Evolutionary conservation across 2,113 vertebrate species (phyloP), one percentile per base, ranked within the genome.

Genomic region (Chionis minor): DNA sequence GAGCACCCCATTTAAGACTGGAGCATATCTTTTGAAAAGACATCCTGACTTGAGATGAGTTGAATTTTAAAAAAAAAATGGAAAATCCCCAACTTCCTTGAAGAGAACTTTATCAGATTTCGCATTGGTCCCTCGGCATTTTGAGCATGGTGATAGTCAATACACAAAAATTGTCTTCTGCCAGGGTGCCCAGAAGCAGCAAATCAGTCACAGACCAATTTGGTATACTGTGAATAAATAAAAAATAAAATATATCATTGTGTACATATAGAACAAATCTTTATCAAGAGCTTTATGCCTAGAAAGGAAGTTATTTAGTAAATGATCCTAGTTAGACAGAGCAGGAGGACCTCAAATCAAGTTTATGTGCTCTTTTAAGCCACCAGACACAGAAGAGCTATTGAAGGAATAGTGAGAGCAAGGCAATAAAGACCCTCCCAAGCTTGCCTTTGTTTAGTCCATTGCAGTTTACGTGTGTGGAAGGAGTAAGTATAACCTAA

Each of bases 1-100:
- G 67, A 88, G 49, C 85, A 96, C 96, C 81, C 90, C 88, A 96
- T 55, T 93, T 93, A 96, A 96, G 22, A 28, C 10, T 86, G 28
- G 26, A 93, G n/a, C 81, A 73, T 95, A 95, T 96, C 81, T 93
- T 82, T 81, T 83, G 75, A 77, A 82, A 93, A 93, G 79, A 62
- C 66, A 73, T 73, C 49, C 44, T 51, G 26, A 67, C 63, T 91
- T 67, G 67, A 94, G 91, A 88, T 88, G 75, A 95, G 69, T 55
- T 86, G 88, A 77, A 92, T 95, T 92, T 91, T 56, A 0, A 32
- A 32, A 8, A 83, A 94, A 81, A 92, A 75, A 73, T n/a, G 28
- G 74, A 93, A 94, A 97, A 94, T 28, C 27, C 42, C 11, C 33
- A 85, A 86, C 49, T 93, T 96, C 67, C 58, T 72, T 75, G 38